Evolutionary conservation across 2,113 vertebrate species (phyloP).

Genomic region (Himantopus leucocephalus): DNA sequence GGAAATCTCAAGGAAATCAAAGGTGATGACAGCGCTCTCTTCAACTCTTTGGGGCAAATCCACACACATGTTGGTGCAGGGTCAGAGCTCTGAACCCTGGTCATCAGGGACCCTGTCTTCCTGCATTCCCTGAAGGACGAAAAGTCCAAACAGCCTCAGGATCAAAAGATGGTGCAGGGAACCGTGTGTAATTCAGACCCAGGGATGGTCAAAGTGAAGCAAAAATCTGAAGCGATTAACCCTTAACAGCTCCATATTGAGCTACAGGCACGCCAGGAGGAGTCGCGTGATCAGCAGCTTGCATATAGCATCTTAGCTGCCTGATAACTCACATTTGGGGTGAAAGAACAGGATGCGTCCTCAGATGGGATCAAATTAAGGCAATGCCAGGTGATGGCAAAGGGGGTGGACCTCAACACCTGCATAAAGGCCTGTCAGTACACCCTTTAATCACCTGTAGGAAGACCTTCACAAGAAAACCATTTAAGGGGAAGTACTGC

Average conservation of each 20-base stretch:
- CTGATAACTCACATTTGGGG: background rate
- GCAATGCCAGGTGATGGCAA: background rate
- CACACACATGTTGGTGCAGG: background rate
- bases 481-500: background rate
- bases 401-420: background rate
- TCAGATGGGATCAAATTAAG: background rate
- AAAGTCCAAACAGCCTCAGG: background rate
- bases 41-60: background rate
- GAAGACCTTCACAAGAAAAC: background rate
- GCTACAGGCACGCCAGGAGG: background rate
- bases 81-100: background rate
- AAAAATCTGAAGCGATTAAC: background rate
- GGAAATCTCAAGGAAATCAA: background rate
- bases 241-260: fast-evolving
- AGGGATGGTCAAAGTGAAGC: background rate
- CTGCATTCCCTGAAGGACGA: background rate
- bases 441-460: background rate
- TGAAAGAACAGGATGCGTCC: fast-evolving
- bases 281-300: background rate
- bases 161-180: background rate
- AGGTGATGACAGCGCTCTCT: background rate
- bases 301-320: background rate
- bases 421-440: background rate
- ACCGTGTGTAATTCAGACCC: background rate
- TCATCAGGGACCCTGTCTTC: background rate